Conservation (phyloP, 2,797 vertebrate genomes). For the Microcaecilia unicolor region DNA sequence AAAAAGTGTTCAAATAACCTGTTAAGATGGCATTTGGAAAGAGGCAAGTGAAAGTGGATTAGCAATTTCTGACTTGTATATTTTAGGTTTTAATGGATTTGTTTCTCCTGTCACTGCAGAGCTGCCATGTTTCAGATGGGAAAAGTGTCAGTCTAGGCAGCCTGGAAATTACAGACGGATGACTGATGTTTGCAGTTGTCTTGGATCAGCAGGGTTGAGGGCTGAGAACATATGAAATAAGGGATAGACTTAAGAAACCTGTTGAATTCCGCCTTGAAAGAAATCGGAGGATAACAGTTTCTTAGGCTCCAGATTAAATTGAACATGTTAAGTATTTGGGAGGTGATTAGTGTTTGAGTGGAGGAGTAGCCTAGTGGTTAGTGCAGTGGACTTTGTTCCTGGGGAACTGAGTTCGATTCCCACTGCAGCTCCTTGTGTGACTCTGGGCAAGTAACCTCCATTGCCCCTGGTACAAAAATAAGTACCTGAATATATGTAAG, state of each 20-base stretch:
- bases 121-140: background rate
- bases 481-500: too few species aligned
- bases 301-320: slow-evolving; percentile 7
- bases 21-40: background rate
- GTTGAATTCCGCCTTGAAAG: slow-evolving; percentile 5
- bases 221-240: slow-evolving; percentile 13
- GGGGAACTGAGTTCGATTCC: too few species aligned
- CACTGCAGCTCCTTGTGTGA: too few species aligned
- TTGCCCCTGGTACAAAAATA: too few species aligned
- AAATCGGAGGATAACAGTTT: slow-evolving; percentile 8
- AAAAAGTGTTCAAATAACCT: background rate
- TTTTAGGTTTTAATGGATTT: slow-evolving; percentile 7
- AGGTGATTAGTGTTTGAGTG: too few species aligned
- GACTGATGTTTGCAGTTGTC: slow-evolving; percentile 18
- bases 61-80: slow-evolving; percentile 8
- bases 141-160: slow-evolving; percentile 10
- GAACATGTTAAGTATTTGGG: background rate
- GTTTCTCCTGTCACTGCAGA: slow-evolving; percentile 4
- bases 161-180: slow-evolving; percentile 15
- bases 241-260: background rate
- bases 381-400: too few species aligned
- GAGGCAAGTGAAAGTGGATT: background rate
- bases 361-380: too few species aligned
- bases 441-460: too few species aligned
- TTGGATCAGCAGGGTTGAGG: slow-evolving; percentile 14